Base-by-base conservation (phyloP, 2,113 vertebrate genomes). In the Brachionichthys hirsutus region DNA sequence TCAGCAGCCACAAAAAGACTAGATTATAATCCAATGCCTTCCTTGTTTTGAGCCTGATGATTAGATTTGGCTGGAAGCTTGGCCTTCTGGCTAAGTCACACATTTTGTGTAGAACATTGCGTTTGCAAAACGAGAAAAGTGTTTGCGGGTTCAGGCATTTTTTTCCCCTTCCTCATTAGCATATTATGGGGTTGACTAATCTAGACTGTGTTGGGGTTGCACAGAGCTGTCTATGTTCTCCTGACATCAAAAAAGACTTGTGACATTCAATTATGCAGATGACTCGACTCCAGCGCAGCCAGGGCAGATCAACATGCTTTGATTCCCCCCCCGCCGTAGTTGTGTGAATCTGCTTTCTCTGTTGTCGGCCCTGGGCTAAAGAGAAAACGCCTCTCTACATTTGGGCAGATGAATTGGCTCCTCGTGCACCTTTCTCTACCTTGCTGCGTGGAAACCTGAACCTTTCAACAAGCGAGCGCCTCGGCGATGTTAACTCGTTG, bases 271-370 rank as follows among this genome's bases (percentile, higher is more conserved):
- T 40, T 44, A 16, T 11, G 38, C 36, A 44, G 40, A 59, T 53
- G 57, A 50, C 53, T 67, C 0, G 14, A 52, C 14, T 77, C 52
- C 61, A 55, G 50, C 54, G 54, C 45, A 52, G 45, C 20, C 54
- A 30, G 7, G 15, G 62, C 44, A 3, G 61, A 59, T 59, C 67
- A 62, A 35, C 54, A 41, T 68, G 71, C 74, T 76, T 62, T 66
- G 18, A 68, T 53, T 73, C 63, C 52, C 45, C 52, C 70, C 48
- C 38, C 43, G 40, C 17, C 60, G 50, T 66, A 63, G 14, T 55
- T 70, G 59, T 61, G 16, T 51, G 54, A 63, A 38, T 9, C 55
- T 53, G 56, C 62, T 60, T 30, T 14, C 54, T 60, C 17, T 54
- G 44, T 74, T 57, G 47, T 65, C 36, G 22, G n/a, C 53, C 42